Evolutionary conservation across 2,888 invertebrate species (phyloP).

Genomic region (Nomada hirtipes): DNA sequence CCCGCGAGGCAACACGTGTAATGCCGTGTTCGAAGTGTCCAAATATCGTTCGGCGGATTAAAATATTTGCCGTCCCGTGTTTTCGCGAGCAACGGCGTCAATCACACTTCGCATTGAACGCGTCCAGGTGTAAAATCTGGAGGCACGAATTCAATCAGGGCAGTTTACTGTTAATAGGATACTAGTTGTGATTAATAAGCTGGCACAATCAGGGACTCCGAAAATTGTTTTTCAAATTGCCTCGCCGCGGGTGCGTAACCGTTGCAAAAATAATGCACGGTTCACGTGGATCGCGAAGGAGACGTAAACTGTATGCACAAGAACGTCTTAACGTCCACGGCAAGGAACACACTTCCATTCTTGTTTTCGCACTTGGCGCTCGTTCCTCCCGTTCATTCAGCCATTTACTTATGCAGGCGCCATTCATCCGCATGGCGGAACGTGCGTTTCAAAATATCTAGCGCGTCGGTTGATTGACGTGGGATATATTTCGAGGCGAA

Average conservation of each 20-base stretch:
- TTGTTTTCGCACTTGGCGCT: constrained; percentile 49
- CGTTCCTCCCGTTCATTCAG: constrained; percentile 48
- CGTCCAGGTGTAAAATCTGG: too few relatives aligned
- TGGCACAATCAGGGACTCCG: neutral
- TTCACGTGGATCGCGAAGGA: constrained; percentile 15
- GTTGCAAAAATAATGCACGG: constrained; percentile 11
- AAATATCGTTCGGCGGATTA: neutral
- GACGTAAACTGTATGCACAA: constrained; percentile 23
- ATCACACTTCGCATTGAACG: too few relatives aligned
- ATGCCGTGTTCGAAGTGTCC: neutral
- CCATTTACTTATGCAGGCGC: constrained; percentile 51
- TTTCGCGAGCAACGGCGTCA: neutral
- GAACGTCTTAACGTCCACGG: neutral
- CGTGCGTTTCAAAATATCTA: constrained; percentile 37
- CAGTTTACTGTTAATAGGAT: too few relatives aligned
- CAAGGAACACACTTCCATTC: constrained; percentile 39
- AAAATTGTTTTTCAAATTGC: neutral
- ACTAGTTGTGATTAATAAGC: neutral
- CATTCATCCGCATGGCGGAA: constrained; percentile 29
- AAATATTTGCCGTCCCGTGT: neutral
- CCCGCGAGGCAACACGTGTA: neutral
- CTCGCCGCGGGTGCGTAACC: neutral
- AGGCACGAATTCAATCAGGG: too few relatives aligned
- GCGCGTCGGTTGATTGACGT: constrained; percentile 29
- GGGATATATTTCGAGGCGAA: constrained; percentile 10